These are phyloP conservation scores for Netelia inedita DNA, from an alignment of 2,888 invertebrate species.

Conservation along the genomic window DNA sequence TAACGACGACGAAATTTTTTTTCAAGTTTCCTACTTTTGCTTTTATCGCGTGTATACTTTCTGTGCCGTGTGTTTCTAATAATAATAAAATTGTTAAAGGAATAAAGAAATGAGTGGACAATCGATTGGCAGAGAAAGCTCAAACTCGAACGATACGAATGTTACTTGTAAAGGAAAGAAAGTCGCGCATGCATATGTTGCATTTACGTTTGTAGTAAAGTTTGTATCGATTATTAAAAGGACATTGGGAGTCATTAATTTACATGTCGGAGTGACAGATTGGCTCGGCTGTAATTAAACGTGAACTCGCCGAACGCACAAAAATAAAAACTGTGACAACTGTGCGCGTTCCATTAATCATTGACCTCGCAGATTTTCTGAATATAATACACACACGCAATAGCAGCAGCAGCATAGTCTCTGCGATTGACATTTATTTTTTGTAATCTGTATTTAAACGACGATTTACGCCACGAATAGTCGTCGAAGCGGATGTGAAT, in stretches of 20 bases:
- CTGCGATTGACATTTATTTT: slow-evolving; percentile 44
- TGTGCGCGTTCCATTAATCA: slow-evolving; percentile 57
- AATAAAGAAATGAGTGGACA: slow-evolving; percentile 30
- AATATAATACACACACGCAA: slow-evolving; percentile 24
- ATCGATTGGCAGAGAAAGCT: slow-evolving; percentile 38
- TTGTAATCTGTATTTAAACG: slow-evolving; percentile 56
- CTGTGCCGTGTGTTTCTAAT: slow-evolving; percentile 22
- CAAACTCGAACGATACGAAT: slow-evolving; percentile 31
- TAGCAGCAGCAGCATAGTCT: slow-evolving; percentile 40
- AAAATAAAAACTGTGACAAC: slow-evolving; percentile 36
- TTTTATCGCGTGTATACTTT: slow-evolving; percentile 40
- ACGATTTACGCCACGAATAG: slow-evolving; percentile 45
- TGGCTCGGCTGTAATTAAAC: slow-evolving; percentile 62
- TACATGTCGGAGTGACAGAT: slow-evolving; percentile 57
- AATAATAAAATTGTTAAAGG: not conserved
- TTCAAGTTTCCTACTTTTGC: slow-evolving; percentile 36
- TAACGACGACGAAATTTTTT: slow-evolving; percentile 30
- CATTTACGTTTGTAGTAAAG: not conserved
- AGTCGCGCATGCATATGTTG: slow-evolving; percentile 3
- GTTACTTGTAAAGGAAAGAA: not conserved
- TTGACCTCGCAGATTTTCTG: slow-evolving; percentile 64
- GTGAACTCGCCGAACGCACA: slow-evolving; percentile 53
- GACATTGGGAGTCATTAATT: slow-evolving; percentile 44
- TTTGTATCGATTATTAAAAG: slow-evolving; percentile 12
- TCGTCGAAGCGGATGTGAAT: slow-evolving; percentile 54